A percentile compares a stretch with the other conserved stretches of the same genome.
Evolutionary conservation across 1,140 invertebrate species (phyloP).

Genomic region (Pristionchus pacificus): DNA sequence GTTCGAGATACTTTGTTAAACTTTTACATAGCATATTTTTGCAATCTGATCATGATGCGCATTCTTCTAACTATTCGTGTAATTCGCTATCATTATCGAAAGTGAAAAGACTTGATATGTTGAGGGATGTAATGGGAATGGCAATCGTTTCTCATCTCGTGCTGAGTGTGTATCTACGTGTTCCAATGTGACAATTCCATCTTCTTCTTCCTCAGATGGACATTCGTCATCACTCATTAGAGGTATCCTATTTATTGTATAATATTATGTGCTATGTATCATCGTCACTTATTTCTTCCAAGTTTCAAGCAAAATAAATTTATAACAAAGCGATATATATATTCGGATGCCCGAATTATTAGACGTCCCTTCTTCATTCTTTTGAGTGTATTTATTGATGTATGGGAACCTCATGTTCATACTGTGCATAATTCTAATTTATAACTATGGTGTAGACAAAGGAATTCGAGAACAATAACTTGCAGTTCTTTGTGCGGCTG

Average conservation of each 20-base stretch:
- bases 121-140: conserved; percentile 44
- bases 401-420: too few relatives aligned
- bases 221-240: conserved; percentile 21
- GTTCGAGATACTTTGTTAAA: too few relatives aligned
- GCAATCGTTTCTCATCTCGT: conserved; percentile 40
- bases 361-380: too few relatives aligned
- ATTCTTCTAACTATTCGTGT: too few relatives aligned
- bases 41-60: too few relatives aligned
- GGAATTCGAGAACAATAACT: not conserved
- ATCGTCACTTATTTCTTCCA: conserved; percentile 15
- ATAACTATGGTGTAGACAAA: not conserved
- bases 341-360: too few relatives aligned
- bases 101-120: not conserved
- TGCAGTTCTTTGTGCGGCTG: conserved; percentile 38
- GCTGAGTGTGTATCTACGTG: conserved; percentile 19
- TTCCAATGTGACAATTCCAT: conserved; percentile 20
- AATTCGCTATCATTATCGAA: not conserved
- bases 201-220: conserved; percentile 40
- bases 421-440: too few relatives aligned
- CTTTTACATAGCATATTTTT: too few relatives aligned
- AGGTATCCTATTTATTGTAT: conserved; percentile 7
- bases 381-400: too few relatives aligned
- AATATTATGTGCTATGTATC: not conserved
- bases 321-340: conserved; percentile 44
- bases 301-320: conserved; percentile 11